Conservation (phyloP, 2,888 invertebrate genomes). For the Megamerina dolium region DNA sequence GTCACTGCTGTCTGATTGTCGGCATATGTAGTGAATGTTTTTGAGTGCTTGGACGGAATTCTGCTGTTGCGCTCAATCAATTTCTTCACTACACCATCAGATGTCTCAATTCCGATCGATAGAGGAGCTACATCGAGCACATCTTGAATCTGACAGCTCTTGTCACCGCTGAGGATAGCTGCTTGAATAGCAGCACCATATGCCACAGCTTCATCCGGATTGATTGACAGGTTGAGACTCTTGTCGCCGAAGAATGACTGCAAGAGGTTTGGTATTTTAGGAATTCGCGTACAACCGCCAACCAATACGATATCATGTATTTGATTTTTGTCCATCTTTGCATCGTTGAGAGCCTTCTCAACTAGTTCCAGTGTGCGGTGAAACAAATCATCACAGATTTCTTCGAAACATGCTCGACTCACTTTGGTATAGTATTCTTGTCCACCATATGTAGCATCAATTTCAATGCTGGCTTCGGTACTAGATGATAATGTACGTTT, state of each 20-base stretch:
- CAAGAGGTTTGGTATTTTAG: constrained; percentile 58
- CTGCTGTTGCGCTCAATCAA: constrained; percentile 65
- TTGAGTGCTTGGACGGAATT: constrained; percentile 66
- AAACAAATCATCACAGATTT: constrained; percentile 66
- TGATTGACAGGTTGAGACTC: no score
- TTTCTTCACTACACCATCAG: constrained; percentile 73
- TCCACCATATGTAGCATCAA: constrained; percentile 67
- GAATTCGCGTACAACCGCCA: constrained; percentile 77
- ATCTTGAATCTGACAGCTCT: no score
- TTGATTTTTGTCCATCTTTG: no score
- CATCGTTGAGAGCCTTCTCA: no score
- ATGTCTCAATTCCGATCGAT: constrained; percentile 68
- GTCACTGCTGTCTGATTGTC: constrained; percentile 75
- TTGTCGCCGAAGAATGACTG: constrained; percentile 72
- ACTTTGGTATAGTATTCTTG: constrained; percentile 67
- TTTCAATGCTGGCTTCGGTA: constrained; percentile 69
- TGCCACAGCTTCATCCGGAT: no score
- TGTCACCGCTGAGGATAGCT: no score
- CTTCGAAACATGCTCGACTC: constrained; percentile 70
- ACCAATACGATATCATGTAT: constrained; percentile 77
- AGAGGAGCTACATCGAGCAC: constrained; percentile 63
- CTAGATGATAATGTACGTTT: no score
- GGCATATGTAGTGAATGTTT: constrained; percentile 72
- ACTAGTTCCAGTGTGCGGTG: constrained; percentile 69
- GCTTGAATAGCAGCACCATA: no score